A percentile compares a stretch with the other conserved stretches of the same genome.
Conservation (phyloP, 2,113 vertebrate species). For the Coptodon rendalli region DNA sequence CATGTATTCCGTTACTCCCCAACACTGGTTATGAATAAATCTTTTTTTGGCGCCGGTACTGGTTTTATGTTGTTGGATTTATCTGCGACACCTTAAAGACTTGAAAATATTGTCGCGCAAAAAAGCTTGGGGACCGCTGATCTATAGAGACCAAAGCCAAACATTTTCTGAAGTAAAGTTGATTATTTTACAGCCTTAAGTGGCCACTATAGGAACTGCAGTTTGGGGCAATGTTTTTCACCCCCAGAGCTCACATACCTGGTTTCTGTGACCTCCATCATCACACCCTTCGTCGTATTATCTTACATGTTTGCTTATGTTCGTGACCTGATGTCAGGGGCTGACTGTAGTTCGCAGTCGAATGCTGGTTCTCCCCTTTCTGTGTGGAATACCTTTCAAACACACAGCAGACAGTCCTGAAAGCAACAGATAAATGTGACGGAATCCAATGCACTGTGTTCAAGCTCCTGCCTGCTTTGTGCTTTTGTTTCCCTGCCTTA, state of each 20-base stretch:
- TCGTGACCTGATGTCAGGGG: not conserved
- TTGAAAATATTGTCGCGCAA: not conserved
- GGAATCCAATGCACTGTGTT: not conserved
- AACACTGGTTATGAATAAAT: no score
- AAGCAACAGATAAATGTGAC: not conserved
- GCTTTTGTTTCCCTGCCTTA: conserved; percentile 27
- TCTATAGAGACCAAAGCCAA: not conserved
- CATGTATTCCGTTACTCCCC: no score
- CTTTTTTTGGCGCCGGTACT: not conserved
- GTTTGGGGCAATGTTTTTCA: not conserved
- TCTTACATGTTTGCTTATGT: not conserved
- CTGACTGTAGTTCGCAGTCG: not conserved
- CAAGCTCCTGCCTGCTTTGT: not conserved
- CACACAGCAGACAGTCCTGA: not conserved
- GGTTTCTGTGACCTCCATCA: not conserved
- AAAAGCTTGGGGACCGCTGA: not conserved
- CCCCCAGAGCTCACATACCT: not conserved
- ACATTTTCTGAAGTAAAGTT: not conserved
- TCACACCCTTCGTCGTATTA: not conserved
- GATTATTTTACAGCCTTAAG: not conserved
- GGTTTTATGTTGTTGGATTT: not conserved
- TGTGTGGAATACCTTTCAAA: not conserved
- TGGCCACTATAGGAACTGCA: not conserved
- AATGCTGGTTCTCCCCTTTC: not conserved
- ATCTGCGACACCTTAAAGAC: not conserved